Base-by-base conservation (phyloP, 1,140 invertebrate genomes). In the Pomacea maculata region DNA sequence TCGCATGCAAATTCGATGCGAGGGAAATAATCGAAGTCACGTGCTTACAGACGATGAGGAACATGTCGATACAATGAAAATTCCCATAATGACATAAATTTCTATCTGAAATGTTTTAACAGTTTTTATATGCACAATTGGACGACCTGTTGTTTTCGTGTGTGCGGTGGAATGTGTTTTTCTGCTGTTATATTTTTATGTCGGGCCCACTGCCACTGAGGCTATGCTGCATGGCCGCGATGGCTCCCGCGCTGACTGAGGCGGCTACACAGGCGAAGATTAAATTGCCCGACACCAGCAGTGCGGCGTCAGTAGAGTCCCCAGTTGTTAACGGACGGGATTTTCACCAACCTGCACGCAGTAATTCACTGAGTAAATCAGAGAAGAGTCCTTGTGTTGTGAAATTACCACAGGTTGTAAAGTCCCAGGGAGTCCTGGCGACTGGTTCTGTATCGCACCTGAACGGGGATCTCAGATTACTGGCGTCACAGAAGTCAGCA, bases 191-290 rank as follows among this genome's bases (percentile, higher is more conserved):
- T 72, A 67, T 55, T 68, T 89, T 80, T 83, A 88, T 88, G 87
- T 87, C 83, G 52, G 83, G 76, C 61, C 87, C 87, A 71, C 82
- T 88, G 82, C 85, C 88, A 75, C 83, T 89, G 83, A 89, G 89
- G 89, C 83, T 89, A 89, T 90, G 89, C 83, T 89, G 89, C 83
- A 86, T 88, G 84, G 88, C 87, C 83, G 86, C 87, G 79, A 90
- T 90, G 89, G 89, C 89, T 82, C 89, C 89, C 73, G 89, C 89
- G 74, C 85, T 90, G 70, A 90, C 88, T 79, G 88, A 90, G 83
- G 86, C 88, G 81, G 85, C 86, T 72, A 85, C 85, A 70, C 85
- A 88, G 80, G 83, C 86, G 72, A 83, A 84, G 78, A 86, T 87
- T 74, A 88, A 86, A 79, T 82, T 89, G 68, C 84, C 87, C 57